These are phyloP conservation scores for Diachrysia chrysitis DNA, from an alignment of 2,888 invertebrate species.

Conservation along the genomic window DNA sequence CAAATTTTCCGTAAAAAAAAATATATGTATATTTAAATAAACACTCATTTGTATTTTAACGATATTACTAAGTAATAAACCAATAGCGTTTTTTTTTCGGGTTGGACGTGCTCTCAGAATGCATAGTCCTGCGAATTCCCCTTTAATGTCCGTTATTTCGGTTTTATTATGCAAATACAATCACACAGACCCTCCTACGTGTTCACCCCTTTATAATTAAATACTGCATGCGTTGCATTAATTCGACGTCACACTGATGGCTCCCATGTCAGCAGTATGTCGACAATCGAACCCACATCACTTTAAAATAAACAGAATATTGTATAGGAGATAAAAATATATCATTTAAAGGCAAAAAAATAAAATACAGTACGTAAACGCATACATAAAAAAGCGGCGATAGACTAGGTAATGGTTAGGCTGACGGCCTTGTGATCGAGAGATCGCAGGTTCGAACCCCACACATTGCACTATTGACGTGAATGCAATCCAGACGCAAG, in stretches of 20 bases:
- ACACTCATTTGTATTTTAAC: neutral
- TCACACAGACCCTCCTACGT: constrained; percentile 41
- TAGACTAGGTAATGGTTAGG: too few relatives aligned
- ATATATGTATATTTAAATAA: too few relatives aligned
- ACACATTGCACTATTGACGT: too few relatives aligned
- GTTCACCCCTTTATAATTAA: constrained; percentile 58
- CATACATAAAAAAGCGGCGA: neutral
- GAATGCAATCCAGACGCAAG: too few relatives aligned
- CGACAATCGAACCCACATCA: constrained; percentile 33
- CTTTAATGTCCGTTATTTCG: constrained; percentile 49
- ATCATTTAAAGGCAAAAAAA: neutral
- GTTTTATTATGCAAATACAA: constrained; percentile 62
- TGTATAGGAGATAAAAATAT: neutral
- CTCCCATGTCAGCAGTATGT: neutral
- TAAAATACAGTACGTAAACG: constrained; percentile 13
- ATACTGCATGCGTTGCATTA: constrained; percentile 62
- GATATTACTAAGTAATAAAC: neutral
- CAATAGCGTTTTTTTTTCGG: constrained; percentile 9
- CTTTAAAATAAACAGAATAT: constrained; percentile 33
- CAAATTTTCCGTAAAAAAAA: too few relatives aligned
- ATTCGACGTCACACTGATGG: constrained; percentile 32
- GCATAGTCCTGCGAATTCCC: constrained; percentile 26
- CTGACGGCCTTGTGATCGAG: too few relatives aligned
- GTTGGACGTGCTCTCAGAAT: constrained; percentile 21
- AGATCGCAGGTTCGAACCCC: too few relatives aligned